Base-by-base conservation (phyloP, 37 sponge, comb jelly and placozoan species). In the Tethya wilhelma region DNA sequence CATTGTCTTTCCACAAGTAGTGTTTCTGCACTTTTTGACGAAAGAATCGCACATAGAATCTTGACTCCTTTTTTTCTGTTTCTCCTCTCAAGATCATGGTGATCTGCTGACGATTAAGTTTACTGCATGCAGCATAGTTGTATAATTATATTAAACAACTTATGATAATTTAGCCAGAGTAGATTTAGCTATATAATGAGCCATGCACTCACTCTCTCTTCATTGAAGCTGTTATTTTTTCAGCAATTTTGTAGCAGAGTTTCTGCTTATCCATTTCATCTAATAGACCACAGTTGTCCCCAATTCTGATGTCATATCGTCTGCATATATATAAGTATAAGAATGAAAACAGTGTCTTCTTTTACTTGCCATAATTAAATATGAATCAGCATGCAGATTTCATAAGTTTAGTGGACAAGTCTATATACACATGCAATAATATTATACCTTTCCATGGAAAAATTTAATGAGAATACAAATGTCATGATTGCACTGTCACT, bases 321-420 rank as follows among this genome's bases (percentile, higher is more conserved):
- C 53, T 49, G 14, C 14, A 49, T 49, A 49, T 49, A 49, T 49
- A 49, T 49, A 19, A 49, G n/a, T n/a, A n/a, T n/a, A n/a, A n/a
- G n/a, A n/a, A n/a, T n/a, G n/a, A n/a, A n/a, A n/a, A n/a, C n/a
- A n/a, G n/a, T n/a, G n/a, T n/a, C n/a, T n/a, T n/a, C n/a, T n/a
- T n/a, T n/a, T n/a, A n/a, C n/a, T n/a, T 49, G 53, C 53, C 53
- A 49, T 49, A 49, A 49, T 49, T n/a, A n/a, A n/a, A 49, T 49
- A 49, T 49, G 53, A 49, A 49, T 9, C 53, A 19, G 9, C 53
- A 49, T n/a, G n/a, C n/a, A n/a, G n/a, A n/a, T n/a, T n/a, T n/a
- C n/a, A n/a, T n/a, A n/a, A n/a, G n/a, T n/a, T n/a, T n/a, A n/a
- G n/a, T n/a, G n/a, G n/a, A n/a, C n/a, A n/a, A n/a, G n/a, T n/a